Conservation (phyloP, 2,797 vertebrate species). For the Galaxias olidus region DNA sequence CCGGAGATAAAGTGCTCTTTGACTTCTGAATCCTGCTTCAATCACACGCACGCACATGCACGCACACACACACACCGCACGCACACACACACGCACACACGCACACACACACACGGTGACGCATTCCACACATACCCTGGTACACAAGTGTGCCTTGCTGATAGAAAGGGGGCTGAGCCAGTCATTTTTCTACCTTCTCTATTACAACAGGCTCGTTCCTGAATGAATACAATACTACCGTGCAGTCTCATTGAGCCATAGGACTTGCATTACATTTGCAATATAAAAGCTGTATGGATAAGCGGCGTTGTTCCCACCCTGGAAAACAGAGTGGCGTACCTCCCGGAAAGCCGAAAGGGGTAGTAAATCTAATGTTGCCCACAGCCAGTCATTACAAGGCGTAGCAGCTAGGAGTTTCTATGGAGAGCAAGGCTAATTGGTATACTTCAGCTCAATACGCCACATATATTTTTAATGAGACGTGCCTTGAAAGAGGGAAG, state of each 20-base stretch:
- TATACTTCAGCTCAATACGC: slow-evolving; percentile 53
- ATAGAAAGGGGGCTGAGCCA: slow-evolving; percentile 49
- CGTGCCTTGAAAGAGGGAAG: slow-evolving; percentile 40
- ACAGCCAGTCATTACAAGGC: slow-evolving; percentile 39
- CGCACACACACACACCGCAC: not conserved
- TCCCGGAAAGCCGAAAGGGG: slow-evolving; percentile 15
- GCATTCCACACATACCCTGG: slow-evolving; percentile 42
- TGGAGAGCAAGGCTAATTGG: slow-evolving; percentile 54
- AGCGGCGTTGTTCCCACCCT: too few relatives aligned
- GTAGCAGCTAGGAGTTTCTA: slow-evolving; percentile 36
- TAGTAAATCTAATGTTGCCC: slow-evolving; percentile 33
- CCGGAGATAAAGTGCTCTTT: slow-evolving; percentile 60
- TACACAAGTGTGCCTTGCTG: slow-evolving; percentile 44
- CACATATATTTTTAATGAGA: slow-evolving; percentile 64
- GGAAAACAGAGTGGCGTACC: not conserved
- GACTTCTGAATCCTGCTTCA: slow-evolving; percentile 56
- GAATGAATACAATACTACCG: too few relatives aligned
- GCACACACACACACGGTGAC: slow-evolving; percentile 34
- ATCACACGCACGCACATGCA: slow-evolving; percentile 42
- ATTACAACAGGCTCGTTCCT: slow-evolving; percentile 39
- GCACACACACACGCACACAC: too few relatives aligned
- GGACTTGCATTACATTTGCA: not conserved
- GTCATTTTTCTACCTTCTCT: slow-evolving; percentile 42
- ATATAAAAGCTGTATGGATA: not conserved
- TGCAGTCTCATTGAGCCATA: not conserved